phyloP scores from a whole-genome alignment of 1,140 invertebrate species.

The Hypothenemus hampei region DNA sequence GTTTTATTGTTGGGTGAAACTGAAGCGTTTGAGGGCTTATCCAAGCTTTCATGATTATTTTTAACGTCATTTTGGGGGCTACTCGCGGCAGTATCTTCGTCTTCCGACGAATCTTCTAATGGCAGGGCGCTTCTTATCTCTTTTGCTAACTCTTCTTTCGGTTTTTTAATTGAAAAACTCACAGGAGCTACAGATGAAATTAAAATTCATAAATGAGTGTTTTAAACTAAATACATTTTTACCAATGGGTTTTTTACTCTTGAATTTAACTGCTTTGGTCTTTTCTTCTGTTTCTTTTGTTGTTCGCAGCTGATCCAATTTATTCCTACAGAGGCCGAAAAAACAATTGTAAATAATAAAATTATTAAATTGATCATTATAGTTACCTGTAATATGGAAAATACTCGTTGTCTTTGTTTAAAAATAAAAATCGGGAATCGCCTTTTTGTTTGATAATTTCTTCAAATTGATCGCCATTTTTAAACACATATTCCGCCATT shows the following conservation, averaged over 20 bases:
- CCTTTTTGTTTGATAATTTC: slow-evolving; percentile 79
- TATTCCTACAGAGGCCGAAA: slow-evolving; percentile 29
- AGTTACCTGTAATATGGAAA: slow-evolving; percentile 66
- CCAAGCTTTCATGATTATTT: too few relatives aligned
- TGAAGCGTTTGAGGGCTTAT: too few relatives aligned
- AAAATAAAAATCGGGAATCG: slow-evolving; percentile 78
- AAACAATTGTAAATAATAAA: background rate
- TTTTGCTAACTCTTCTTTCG: slow-evolving; percentile 62
- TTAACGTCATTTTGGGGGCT: slow-evolving; percentile 5
- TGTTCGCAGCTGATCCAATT: slow-evolving; percentile 48
- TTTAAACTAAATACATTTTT: too few relatives aligned
- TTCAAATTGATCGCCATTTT: slow-evolving; percentile 92
- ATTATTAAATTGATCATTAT: slow-evolving; percentile 47
- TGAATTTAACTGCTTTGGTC: slow-evolving; percentile 1
- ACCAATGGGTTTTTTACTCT: background rate
- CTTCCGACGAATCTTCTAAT: slow-evolving; percentile 69
- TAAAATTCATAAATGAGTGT: too few relatives aligned
- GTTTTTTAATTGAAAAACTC: slow-evolving; percentile 76
- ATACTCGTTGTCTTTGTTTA: slow-evolving; percentile 66
- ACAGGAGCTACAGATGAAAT: slow-evolving; percentile 53
- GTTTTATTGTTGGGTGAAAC: too few relatives aligned
- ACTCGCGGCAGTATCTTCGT: slow-evolving; percentile 46
- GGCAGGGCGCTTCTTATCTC: slow-evolving; percentile 65
- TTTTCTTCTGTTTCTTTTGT: slow-evolving; percentile 40
- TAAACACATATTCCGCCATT: slow-evolving; percentile 91